Evolutionary conservation across 2,797 vertebrate genomes (phyloP).

Genomic region (Bradypodion ventrale): DNA sequence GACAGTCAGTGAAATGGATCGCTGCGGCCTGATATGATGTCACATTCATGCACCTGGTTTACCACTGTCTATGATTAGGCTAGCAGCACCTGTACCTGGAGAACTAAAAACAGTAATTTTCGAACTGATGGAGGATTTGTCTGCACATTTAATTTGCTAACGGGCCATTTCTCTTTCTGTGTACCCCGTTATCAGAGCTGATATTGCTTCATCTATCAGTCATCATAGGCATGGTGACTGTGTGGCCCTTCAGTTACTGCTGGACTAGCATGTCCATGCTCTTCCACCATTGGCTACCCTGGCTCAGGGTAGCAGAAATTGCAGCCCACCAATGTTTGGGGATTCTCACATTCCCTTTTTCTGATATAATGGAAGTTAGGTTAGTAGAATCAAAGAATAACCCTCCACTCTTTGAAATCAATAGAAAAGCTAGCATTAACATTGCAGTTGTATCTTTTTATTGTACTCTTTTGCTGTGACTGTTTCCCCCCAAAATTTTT

Average conservation of each 20-base stretch:
- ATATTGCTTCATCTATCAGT: background rate
- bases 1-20: background rate
- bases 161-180: background rate
- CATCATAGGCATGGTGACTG: background rate
- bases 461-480: background rate
- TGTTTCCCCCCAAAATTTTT: conserved; percentile 3
- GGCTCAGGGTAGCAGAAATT: background rate
- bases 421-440: background rate
- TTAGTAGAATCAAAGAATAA: background rate
- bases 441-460: background rate
- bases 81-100: background rate
- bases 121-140: background rate
- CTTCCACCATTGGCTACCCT: background rate
- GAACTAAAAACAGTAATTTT: background rate
- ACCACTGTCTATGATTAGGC: background rate
- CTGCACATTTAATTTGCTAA: background rate
- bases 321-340: background rate
- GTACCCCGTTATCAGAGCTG: background rate
- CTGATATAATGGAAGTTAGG: background rate
- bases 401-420: background rate
- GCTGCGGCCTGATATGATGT: background rate
- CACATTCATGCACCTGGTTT: background rate
- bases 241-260: background rate
- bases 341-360: background rate
- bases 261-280: background rate